These are phyloP conservation scores for Pseudomugil gertrudae DNA, from an alignment of 2,797 vertebrate genomes.

Conservation along the genomic window DNA sequence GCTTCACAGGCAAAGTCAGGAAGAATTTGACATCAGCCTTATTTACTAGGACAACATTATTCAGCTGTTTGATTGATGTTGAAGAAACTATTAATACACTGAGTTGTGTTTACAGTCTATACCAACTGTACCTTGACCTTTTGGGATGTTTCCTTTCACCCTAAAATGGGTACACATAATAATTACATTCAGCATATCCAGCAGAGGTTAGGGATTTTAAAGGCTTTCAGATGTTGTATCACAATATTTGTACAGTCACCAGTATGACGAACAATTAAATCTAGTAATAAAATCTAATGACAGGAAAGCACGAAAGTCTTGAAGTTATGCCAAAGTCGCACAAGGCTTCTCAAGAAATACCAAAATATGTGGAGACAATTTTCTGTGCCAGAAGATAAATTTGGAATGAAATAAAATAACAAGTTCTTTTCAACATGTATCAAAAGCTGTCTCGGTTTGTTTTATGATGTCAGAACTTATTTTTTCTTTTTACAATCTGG, in stretches of 20 bases:
- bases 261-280: constrained; percentile 66
- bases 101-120: constrained; percentile 40
- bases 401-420: constrained; percentile 46
- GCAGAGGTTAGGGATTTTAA: constrained; percentile 62
- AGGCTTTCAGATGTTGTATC: constrained; percentile 74
- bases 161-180: constrained; percentile 27
- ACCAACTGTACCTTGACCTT: constrained; percentile 28
- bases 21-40: constrained; percentile 50
- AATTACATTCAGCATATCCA: constrained; percentile 57
- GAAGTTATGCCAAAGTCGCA: constrained; percentile 51
- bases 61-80: constrained; percentile 67
- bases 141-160: constrained; percentile 51
- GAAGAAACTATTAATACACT: constrained; percentile 54
- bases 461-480: neutral
- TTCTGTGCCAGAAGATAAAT: constrained; percentile 49
- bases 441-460: neutral
- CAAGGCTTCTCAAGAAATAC: constrained; percentile 51
- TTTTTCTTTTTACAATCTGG: neutral
- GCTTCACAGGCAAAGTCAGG: constrained; percentile 58
- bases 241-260: constrained; percentile 66
- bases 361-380: constrained; percentile 52
- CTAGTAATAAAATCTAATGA: constrained; percentile 68
- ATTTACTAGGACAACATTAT: constrained; percentile 45
- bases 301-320: constrained; percentile 48
- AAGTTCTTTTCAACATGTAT: constrained; percentile 21